Conservation (phyloP, 2,113 vertebrate genomes). For the Corynorhinus townsendii region DNA sequence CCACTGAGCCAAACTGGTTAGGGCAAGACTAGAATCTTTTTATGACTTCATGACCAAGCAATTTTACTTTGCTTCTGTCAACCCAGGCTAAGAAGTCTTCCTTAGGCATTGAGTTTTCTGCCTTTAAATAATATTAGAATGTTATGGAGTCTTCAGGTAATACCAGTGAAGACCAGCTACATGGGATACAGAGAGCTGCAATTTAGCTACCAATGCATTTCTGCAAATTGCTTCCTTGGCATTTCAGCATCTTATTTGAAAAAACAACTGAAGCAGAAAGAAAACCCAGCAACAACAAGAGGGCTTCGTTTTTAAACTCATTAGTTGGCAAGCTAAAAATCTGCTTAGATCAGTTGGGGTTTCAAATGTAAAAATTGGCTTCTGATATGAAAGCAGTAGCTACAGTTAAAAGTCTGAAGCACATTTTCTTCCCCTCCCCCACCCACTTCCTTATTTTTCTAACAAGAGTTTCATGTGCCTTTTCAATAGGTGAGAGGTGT, state of each 20-base stretch:
- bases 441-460: constrained; percentile 15
- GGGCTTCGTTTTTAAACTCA: constrained; percentile 28
- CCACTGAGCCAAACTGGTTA: no score
- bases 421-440: background rate
- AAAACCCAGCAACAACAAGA: constrained; percentile 44
- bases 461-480: background rate
- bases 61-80: background rate
- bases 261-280: constrained; percentile 60
- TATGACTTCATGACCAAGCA: background rate
- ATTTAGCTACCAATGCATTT: constrained; percentile 35
- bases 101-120: background rate
- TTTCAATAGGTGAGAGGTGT: constrained; percentile 27
- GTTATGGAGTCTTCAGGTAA: background rate
- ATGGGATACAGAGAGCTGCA: background rate
- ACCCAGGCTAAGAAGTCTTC: background rate
- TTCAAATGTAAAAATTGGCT: constrained; percentile 15
- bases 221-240: constrained; percentile 58
- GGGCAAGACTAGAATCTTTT: background rate
- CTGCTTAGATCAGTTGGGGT: constrained; percentile 38
- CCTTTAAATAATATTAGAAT: background rate
- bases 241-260: constrained; percentile 49
- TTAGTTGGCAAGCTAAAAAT: constrained; percentile 45
- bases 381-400: constrained; percentile 27
- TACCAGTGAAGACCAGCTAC: background rate
- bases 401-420: background rate